Percentiles rank a stretch among this genome's conserved stretches.
These are phyloP conservation scores for Euleptes europaea DNA, from an alignment of 2,113 vertebrate genomes.

Conservation along the genomic window DNA sequence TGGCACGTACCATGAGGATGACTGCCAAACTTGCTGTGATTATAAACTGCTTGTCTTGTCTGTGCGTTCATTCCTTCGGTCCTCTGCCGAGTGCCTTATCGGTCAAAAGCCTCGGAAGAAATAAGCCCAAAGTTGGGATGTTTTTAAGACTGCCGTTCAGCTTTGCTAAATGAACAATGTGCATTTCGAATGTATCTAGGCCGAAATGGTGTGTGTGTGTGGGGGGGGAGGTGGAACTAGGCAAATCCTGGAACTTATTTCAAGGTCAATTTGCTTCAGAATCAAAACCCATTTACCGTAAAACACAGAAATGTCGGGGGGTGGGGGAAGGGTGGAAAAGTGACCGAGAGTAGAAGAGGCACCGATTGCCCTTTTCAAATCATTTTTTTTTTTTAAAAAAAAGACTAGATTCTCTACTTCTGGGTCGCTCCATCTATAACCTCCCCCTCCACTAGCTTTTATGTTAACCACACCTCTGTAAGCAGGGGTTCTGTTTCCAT, in stretches of 20 bases:
- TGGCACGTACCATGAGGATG: no score
- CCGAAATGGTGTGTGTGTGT: neutral
- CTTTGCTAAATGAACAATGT: constrained; percentile 51
- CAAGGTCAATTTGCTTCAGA: constrained; percentile 69
- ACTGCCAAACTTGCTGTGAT: no score
- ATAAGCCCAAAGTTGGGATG: neutral
- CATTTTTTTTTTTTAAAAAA: neutral
- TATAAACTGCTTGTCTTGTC: no score
- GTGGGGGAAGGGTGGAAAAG: neutral
- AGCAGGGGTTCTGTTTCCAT: neutral
- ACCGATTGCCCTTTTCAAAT: neutral
- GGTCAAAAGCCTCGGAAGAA: no score
- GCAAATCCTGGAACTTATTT: constrained; percentile 69
- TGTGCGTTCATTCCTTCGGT: no score
- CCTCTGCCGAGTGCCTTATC: no score
- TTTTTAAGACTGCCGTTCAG: neutral
- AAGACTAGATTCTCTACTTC: no score
- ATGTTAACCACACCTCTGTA: neutral
- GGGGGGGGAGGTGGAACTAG: constrained; percentile 25
- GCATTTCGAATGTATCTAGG: constrained; percentile 49
- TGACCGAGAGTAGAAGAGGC: neutral
- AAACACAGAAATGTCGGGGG: constrained; percentile 20
- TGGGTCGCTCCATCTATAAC: neutral
- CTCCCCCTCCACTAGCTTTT: neutral
- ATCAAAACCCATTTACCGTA: constrained; percentile 48